Evolutionary conservation across 2,113 vertebrate genomes (phyloP).

Genomic region (Ochotona princeps): DNA sequence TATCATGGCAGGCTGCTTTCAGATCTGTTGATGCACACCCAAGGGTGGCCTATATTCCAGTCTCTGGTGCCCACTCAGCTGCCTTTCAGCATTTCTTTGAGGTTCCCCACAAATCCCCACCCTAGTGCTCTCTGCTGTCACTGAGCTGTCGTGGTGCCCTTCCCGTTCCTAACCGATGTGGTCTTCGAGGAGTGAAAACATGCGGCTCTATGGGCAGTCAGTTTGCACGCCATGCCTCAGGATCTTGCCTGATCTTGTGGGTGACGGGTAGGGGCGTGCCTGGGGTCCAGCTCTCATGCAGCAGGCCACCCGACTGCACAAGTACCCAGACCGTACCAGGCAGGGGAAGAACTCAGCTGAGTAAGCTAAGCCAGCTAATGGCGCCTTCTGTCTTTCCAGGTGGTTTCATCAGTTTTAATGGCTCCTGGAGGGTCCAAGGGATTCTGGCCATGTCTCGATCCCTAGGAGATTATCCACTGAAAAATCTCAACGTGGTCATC

Average conservation of each 20-base stretch:
- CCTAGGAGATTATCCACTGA: conserved; percentile 97
- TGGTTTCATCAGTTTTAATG: conserved; percentile 99
- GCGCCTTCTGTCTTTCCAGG: conserved; percentile 86
- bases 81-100: neutral
- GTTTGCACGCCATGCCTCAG: neutral
- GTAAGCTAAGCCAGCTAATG: conserved; percentile 24
- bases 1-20: neutral
- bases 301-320: neutral
- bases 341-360: neutral
- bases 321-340: accelerated
- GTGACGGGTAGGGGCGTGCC: neutral
- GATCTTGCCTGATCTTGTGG: neutral
- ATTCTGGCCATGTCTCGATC: conserved; percentile 99
- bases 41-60: neutral
- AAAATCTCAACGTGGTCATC: conserved; percentile 97
- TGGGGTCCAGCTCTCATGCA: too few species aligned
- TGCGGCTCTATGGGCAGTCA: neutral
- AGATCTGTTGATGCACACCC: neutral
- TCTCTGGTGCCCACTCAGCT: neutral
- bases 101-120: neutral
- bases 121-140: neutral
- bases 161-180: neutral
- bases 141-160: neutral
- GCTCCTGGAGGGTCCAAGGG: conserved; percentile 98
- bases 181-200: neutral